phyloP scores from a whole-genome alignment of 2,797 vertebrate genomes.

The Buphagus erythrorhynchus region DNA sequence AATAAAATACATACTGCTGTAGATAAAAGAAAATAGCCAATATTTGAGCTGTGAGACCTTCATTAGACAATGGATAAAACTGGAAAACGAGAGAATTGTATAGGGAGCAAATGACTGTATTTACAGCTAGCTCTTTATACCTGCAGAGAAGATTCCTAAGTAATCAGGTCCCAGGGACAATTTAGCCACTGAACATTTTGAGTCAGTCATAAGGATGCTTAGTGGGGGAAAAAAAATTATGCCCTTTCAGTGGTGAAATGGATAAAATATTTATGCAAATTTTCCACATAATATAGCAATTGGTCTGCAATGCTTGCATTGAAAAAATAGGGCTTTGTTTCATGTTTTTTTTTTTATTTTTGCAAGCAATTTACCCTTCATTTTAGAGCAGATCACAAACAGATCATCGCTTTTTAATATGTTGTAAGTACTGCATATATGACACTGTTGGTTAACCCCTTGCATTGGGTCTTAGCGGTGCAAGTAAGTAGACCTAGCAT shows the following conservation, averaged over 20 bases:
- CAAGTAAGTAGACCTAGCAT: no score
- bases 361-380: neutral
- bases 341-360: neutral
- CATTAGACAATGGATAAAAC: neutral
- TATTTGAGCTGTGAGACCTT: conserved; percentile 9
- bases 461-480: rapidly evolving
- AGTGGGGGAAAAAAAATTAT: neutral
- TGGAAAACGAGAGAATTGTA: neutral
- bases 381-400: neutral
- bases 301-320: neutral
- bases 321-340: rapidly evolving
- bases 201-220: neutral
- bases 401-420: neutral
- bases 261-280: neutral
- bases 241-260: neutral
- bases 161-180: conserved; percentile 6
- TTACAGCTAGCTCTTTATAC: neutral
- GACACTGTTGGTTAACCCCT: no score
- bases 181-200: neutral
- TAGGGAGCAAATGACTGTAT: conserved; percentile 22
- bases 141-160: conserved; percentile 19
- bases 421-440: neutral
- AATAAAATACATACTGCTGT: neutral
- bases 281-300: neutral
- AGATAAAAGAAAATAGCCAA: conserved; percentile 6